Evolutionary conservation across 2,113 vertebrate species (phyloP), one percentile per base, ranked within the genome.

Genomic region (Nycticorax nycticorax): DNA sequence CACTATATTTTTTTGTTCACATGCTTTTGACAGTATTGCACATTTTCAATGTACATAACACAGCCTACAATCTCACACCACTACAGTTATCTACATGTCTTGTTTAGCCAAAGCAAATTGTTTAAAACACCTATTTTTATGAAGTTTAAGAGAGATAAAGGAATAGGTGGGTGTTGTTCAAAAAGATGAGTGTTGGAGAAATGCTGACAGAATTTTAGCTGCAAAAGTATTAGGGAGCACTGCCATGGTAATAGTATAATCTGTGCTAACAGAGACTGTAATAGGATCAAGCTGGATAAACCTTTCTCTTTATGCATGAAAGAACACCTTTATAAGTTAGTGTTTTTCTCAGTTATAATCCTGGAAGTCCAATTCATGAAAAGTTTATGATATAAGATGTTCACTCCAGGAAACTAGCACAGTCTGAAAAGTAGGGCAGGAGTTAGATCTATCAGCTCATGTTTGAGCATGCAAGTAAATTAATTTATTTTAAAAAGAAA

Each of bases 221-320:
- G 68, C 57, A 89, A 57, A 63, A 78, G 69, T 63, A 71, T 92
- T 90, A 87, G 39, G 28, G 75, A 86, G 53, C 67, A 56, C 33
- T 92, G 66, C 86, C 81, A 74, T 67, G 52, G 66, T 93, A 93
- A 90, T 68, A 82, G 10, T 82, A 82, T 77, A 94, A 86, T 12
- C 69, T 91, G 18, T 93, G 43, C 89, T 94, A 95, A 92, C 82
- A 92, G 77, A 92, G 45, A 74, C 81, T 96, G 13, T 94, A 96
- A 95, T 81, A 92, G 82, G 92, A 96, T 97, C 94, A 97, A 93
- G 71, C 86, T 83, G 63, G 85, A 92, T 95, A 96, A 97, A 93
- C 67, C 87, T 93, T 94, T 94, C 76, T 92, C 82, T 52, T 96
- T 89, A 93, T 0, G 15, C 96, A 83, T 96, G 91, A 97, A 96